Conservation (phyloP, 2,888 invertebrate genomes). For the Junonia oenone region DNA sequence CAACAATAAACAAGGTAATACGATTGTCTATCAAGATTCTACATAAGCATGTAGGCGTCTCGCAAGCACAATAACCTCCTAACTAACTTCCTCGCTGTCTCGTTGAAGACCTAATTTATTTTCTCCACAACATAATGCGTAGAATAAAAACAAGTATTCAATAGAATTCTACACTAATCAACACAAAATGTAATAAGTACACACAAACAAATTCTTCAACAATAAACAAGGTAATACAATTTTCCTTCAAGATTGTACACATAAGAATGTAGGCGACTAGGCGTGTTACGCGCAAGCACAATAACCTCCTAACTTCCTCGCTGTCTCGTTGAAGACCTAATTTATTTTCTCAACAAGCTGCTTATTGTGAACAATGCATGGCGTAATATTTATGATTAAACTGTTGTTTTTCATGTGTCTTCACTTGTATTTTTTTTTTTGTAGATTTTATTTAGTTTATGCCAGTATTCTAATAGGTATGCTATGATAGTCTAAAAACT, state of each 20-base stretch:
- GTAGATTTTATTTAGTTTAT: too few species aligned
- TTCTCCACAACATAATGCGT: background rate
- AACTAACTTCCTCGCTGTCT: background rate
- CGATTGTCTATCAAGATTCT: background rate
- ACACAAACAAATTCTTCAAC: background rate
- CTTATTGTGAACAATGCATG: too few species aligned
- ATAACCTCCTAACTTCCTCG: background rate
- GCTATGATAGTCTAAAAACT: too few species aligned
- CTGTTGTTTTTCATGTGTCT: too few species aligned
- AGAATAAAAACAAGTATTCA: too few species aligned
- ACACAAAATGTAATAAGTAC: too few species aligned
- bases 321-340: background rate
- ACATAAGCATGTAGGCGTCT: background rate
- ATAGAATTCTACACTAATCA: too few species aligned
- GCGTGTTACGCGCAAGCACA: background rate
- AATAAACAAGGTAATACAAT: background rate
- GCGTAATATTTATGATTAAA: too few species aligned
- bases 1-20: background rate
- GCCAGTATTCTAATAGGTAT: too few species aligned
- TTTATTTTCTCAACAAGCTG: background rate
- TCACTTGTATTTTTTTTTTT: too few species aligned
- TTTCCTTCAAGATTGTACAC: background rate
- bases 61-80: background rate
- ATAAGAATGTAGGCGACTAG: background rate
- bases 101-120: background rate